These are phyloP conservation scores for Periophthalmodon schlosseri DNA, from an alignment of 2,113 vertebrate genomes.

Conservation along the genomic window DNA sequence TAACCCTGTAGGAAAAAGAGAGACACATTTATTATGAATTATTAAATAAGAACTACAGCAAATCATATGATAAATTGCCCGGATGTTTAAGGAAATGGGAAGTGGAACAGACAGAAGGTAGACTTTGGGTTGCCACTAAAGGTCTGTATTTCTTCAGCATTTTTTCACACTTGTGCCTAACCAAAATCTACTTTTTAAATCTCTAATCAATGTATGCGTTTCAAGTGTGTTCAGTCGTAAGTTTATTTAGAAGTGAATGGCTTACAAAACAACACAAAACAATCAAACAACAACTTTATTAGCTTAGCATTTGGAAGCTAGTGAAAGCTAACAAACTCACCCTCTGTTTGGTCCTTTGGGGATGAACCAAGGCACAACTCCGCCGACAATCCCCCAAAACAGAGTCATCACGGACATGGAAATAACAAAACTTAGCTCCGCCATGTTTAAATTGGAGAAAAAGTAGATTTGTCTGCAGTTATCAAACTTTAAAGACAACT, in stretches of 20 bases:
- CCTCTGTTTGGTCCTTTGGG: constrained; percentile 94
- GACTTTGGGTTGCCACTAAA: background rate
- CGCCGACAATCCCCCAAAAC: constrained; percentile 89
- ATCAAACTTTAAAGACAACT: constrained; percentile 33
- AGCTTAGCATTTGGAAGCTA: constrained; percentile 23
- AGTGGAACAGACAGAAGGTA: constrained; percentile 1
- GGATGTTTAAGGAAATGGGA: constrained; percentile 27
- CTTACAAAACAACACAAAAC: background rate
- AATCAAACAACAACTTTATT: background rate
- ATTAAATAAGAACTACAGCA: background rate
- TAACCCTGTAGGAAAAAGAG: constrained; percentile 80
- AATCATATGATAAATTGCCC: constrained; percentile 1
- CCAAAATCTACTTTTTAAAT: background rate
- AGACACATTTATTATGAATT: background rate
- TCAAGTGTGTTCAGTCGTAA: background rate
- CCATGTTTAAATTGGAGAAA: constrained; percentile 68
- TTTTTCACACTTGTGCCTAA: too few species aligned
- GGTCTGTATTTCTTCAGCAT: background rate
- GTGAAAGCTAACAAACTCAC: constrained; percentile 76
- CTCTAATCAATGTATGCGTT: background rate
- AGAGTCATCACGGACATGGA: constrained; percentile 87
- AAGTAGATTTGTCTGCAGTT: background rate
- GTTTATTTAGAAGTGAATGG: background rate
- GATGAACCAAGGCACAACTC: constrained; percentile 87
- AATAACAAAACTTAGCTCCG: constrained; percentile 80